These are phyloP conservation scores for Luidia sarsii DNA, from an alignment of 53 echinoderm and acorn worm genomes.

Conservation along the genomic window DNA sequence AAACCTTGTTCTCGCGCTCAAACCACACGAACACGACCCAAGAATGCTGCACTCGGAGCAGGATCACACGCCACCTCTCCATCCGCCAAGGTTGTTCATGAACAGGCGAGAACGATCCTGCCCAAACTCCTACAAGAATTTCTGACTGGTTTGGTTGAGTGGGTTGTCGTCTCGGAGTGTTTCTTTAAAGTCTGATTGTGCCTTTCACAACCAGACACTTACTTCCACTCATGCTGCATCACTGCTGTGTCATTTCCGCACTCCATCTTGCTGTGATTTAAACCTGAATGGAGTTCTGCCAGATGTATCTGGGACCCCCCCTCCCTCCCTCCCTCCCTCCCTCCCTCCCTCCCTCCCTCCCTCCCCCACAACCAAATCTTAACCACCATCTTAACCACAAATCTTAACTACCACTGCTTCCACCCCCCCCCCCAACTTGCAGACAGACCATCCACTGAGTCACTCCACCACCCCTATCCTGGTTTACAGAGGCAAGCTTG, in stretches of 20 bases:
- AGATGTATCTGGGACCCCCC: too few relatives aligned
- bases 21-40: too few relatives aligned
- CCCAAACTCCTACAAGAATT: not conserved
- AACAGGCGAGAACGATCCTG: not conserved
- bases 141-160: constrained; percentile 1
- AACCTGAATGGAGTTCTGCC: not conserved
- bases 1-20: too few relatives aligned
- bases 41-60: too few relatives aligned
- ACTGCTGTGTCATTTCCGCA: constrained; percentile 32
- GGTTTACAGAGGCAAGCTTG: constrained; percentile 5
- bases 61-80: too few relatives aligned
- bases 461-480: constrained; percentile 47
- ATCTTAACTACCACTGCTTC: too few relatives aligned
- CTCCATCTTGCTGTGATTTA: not conserved
- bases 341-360: not conserved
- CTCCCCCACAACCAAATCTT: too few relatives aligned
- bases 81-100: too few relatives aligned
- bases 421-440: not conserved
- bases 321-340: not conserved
- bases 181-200: too few relatives aligned
- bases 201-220: constrained; percentile 7
- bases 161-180: too few relatives aligned
- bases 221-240: constrained; percentile 3
- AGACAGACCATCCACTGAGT: constrained; percentile 47
- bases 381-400: too few relatives aligned